These are phyloP conservation scores for Catharus bicknelli DNA, from an alignment of 2,113 vertebrate species.

Conservation along the genomic window DNA sequence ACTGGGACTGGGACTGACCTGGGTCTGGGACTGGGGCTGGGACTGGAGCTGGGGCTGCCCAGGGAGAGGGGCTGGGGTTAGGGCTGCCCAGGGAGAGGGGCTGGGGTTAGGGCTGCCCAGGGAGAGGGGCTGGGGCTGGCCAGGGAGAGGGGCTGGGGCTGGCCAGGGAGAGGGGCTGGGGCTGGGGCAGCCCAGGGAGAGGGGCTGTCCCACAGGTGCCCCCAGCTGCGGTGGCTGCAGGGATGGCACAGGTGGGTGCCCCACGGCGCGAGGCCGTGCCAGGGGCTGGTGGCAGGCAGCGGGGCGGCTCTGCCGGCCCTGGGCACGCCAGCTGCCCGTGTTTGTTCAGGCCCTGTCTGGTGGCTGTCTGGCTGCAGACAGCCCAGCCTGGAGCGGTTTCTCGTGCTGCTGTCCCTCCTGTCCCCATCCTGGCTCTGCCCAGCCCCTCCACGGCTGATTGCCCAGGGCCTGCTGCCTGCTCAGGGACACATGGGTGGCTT, in stretches of 20 bases:
- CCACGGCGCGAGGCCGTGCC: no score
- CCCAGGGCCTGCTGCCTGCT: not conserved
- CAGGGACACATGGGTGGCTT: not conserved
- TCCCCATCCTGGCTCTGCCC: not conserved
- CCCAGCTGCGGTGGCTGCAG: no score
- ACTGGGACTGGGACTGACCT: rapidly evolving
- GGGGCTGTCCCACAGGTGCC: no score
- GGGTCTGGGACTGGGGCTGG: no score
- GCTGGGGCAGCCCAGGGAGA: no score
- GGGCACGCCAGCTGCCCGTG: rapidly evolving
- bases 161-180: not conserved
- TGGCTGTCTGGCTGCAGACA: not conserved
- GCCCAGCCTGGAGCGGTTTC: rapidly evolving
- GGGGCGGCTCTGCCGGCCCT: rapidly evolving
- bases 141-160: not conserved
- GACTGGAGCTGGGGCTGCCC: not conserved
- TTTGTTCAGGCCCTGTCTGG: not conserved
- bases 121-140: not conserved
- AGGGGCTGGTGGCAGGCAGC: rapidly evolving
- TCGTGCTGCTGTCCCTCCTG: not conserved
- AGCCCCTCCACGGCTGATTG: not conserved
- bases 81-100: not conserved
- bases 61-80: no score
- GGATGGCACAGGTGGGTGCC: rapidly evolving
- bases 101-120: no score